Base-by-base conservation (phyloP, 2,797 vertebrate species). In the Myotis daubentonii region DNA sequence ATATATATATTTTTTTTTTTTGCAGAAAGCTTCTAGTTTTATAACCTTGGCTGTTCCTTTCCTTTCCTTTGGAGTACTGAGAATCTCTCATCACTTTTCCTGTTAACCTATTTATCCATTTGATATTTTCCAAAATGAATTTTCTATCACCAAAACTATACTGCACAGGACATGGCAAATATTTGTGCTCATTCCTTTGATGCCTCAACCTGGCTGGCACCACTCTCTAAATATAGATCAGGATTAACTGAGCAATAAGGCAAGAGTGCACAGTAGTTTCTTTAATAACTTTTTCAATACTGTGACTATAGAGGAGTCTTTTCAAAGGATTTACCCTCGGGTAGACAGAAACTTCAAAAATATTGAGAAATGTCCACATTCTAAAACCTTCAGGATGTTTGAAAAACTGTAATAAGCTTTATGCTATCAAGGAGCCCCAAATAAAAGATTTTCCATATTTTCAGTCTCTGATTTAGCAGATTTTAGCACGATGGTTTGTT, bases 91-190 rank as follows among this genome's bases (percentile, higher is more conserved):
- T 87, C n/a, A 28, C 30, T 92, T 96, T 94, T 86, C 85, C 89
- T 93, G 81, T 57, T 93, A 97, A 89, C 33, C n/a, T 96, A n/a
- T 95, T 95, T 93, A 95, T 92, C 51, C 23, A 89, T 62, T 76
- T 86, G 95, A 93, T 95, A 95, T 95, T 96, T 96, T 95, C 93
- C 89, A 94, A 96, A 95, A 96, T 94, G 94, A 97, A 96, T 94
- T 89, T 97, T 97, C 94, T 96, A 85, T 95, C 94, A 47, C 66
- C 94, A 23, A 62, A 95, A 96, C 84, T 82, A 85, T 9, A 60
- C 51, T 19, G 84, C n/a, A 86, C 25, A 38, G 0, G 13, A 47
- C 68, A 89, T 0, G 94, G 91, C 90, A 79, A 94, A 71, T 30
- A 41, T 81, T 36, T 8, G 91, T 91, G 93, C 51, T n/a, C 82